Base-by-base conservation (phyloP, 2,797 vertebrate species). In the Phylloscopus collybita region DNA sequence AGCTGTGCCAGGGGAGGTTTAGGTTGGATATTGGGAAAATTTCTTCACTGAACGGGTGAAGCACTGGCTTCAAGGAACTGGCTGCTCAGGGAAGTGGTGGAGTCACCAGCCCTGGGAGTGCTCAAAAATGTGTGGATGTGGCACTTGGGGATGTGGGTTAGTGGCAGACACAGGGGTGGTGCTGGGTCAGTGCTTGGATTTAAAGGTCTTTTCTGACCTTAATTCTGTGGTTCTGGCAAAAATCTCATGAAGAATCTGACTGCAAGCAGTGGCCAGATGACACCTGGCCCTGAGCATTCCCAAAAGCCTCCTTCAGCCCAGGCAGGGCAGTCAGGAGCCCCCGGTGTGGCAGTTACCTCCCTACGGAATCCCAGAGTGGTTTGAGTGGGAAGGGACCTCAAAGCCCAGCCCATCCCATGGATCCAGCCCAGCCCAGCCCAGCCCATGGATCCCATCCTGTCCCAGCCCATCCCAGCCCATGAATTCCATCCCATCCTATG, bases 181-280 rank as follows among this genome's bases (percentile, higher is more conserved):
- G 54, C 54, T 38, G 29, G 32, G 4, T 7, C 14, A 5, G 1
- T 10, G 57, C 15, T 0, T 16, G 44, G 16, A 29, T 17, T 44
- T 27, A 16, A 23, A 29, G 12, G 4, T 13, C 26, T 19, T 57
- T 32, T 17, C 51, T 16, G 2, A 23, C 36, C 50, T 19, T 27
- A 11, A 21, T 16, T 59, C 45, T 6, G 23, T 17, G 45, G 30
- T 60, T 53, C 20, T 60, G 61, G 53, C 29, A 40, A 17, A n/a
- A 21, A 19, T 19, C 23, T 10, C 1, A 3, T 3, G 1, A 19
- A 29, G 50, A 18, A 30, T 4, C 67, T 6, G 17, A 53, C 0
- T n/a, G 74, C 21, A 10, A n/a, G 50, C 0, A 5, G 23, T 10
- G 59, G 5, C 16, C 42, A 32, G n/a, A 30, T 54, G 32, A 13